Evolutionary conservation across 2,797 vertebrate species (phyloP), one percentile per base, ranked within the genome.

Genomic region (Ataeniobius toweri): DNA sequence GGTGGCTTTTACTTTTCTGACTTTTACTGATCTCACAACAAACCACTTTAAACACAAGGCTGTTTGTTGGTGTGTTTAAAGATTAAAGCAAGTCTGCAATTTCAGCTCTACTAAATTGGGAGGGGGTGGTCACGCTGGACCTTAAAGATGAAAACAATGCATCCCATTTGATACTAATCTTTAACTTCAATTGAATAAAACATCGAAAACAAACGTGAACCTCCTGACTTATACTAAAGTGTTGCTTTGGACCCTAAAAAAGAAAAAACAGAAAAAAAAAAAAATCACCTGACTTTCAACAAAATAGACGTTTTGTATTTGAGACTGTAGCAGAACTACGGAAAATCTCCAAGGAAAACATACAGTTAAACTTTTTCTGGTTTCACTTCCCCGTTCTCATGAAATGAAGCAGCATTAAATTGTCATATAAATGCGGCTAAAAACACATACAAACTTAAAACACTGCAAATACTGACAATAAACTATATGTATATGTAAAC

Each of bases 361-460:
- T 31, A 5, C 28, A 51, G 20, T 41, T 1, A 22, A 44, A 12
- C 3, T 6, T 2, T 22, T 16, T 77, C 20, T 44, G 39, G 58
- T 72, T 78, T 78, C 59, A 78, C 70, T 78, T 78, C 76, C 58
- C 8, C 10, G 1, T 53, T 71, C 56, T 50, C 26, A 36, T 70
- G 77, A 90, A 89, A 31, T 53, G 75, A 89, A 85, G 36, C 36
- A 86, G 44, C 7, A 41, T 4, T 69, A 12, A 63, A 31, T 20
- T 18, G 8, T 10, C 8, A 13, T n/a, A 50, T 5, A 39, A 68
- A 58, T 20, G 10, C 1, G 0, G 10, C 4, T 22, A 41, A 55
- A 58, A 18, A 50, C 13, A 1, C 50, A 6, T 41, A 76, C 73
- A 81, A 71, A 81, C 13, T 44, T 16, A 39, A 39, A 69, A 8